Evolutionary conservation across 1,140 invertebrate genomes (phyloP).

Genomic region (Maniola jurtina): DNA sequence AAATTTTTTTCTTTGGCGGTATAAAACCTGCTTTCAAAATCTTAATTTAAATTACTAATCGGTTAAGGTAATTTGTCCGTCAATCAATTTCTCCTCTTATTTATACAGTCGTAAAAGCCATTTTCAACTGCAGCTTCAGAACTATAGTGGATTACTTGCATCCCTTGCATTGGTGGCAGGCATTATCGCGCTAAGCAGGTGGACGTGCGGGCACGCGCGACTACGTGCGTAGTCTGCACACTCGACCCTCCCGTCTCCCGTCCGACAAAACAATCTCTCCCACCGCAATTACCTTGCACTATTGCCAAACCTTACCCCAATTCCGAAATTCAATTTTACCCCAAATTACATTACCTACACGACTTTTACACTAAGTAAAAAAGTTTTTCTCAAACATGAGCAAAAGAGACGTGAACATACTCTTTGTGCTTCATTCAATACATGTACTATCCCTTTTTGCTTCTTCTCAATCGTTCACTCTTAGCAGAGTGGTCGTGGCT

Average conservation of each 20-base stretch:
- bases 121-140: neutral
- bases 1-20: no score
- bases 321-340: slow-evolving; percentile 29
- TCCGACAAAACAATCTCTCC: slow-evolving; percentile 25
- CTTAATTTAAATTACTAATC: no score
- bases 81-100: no score
- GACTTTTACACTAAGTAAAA: neutral
- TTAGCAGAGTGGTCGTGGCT: no score
- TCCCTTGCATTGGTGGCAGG: neutral
- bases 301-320: slow-evolving; percentile 23
- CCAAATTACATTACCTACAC: slow-evolving; percentile 1
- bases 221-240: slow-evolving; percentile 23
- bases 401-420: no score
- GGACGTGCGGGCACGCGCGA: slow-evolving; percentile 47
- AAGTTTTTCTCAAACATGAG: neutral
- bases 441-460: no score
- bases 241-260: neutral
- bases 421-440: no score
- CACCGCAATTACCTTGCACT: slow-evolving; percentile 17
- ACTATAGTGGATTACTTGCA: neutral
- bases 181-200: slow-evolving; percentile 59
- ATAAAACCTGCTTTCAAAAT: no score
- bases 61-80: no score
- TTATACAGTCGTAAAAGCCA: no score
- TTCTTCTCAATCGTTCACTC: no score